Conservation (phyloP, 2,888 invertebrate species). For the Drosophila birchii region DNA sequence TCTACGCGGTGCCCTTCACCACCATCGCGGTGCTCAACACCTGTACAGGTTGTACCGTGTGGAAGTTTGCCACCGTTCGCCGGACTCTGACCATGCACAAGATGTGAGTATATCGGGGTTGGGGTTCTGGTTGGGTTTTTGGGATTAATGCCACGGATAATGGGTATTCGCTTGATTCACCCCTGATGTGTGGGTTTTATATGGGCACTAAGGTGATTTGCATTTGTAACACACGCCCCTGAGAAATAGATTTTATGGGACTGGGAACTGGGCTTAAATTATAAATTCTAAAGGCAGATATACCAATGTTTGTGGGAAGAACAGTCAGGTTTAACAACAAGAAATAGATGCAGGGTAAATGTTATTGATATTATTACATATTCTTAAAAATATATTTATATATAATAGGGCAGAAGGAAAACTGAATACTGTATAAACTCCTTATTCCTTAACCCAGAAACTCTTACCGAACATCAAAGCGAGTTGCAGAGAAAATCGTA, state of each 20-base stretch:
- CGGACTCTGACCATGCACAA: conserved; percentile 84
- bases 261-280: background rate
- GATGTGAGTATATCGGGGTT: conserved; percentile 68
- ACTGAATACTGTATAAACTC: background rate
- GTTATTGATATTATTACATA: background rate
- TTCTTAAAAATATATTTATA: background rate
- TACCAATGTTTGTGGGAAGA: too few relatives aligned
- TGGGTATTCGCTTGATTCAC: background rate
- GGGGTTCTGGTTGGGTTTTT: background rate
- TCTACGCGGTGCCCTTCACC: conserved; percentile 90
- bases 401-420: background rate
- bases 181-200: background rate
- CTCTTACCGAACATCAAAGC: background rate
- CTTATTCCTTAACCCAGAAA: background rate
- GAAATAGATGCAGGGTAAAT: background rate
- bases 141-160: conserved; percentile 3
- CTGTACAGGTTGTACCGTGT: conserved; percentile 89
- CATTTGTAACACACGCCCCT: conserved; percentile 2
- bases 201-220: background rate
- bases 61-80: conserved; percentile 86
- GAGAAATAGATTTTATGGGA: background rate
- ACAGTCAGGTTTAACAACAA: background rate
- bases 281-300: background rate
- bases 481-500: background rate
- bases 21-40: conserved; percentile 90